These are phyloP conservation scores for Cotesia typhae DNA, from an alignment of 1,140 invertebrate species.

Conservation along the genomic window DNA sequence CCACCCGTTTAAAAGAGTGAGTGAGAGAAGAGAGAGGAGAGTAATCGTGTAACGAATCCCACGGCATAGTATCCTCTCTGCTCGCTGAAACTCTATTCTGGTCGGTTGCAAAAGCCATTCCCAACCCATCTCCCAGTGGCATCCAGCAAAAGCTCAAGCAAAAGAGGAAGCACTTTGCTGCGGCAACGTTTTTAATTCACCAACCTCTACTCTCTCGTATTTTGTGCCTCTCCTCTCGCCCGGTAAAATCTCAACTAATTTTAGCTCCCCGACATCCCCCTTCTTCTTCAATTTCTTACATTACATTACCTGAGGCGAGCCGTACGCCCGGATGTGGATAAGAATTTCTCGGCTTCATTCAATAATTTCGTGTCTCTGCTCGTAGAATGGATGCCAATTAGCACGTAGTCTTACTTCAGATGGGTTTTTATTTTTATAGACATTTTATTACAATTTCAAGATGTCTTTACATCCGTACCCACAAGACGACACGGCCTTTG, in stretches of 20 bases:
- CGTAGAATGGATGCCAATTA: constrained; percentile 14
- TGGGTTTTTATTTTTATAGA: too few relatives aligned
- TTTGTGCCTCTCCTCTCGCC: not conserved
- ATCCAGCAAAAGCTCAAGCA: too few relatives aligned
- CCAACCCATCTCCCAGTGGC: constrained; percentile 9
- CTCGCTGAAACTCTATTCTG: too few relatives aligned
- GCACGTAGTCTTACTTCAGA: constrained; percentile 20
- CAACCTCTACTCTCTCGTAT: constrained; percentile 31
- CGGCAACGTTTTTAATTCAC: constrained; percentile 44
- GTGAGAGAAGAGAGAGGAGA: not conserved
- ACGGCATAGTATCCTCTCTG: too few relatives aligned
- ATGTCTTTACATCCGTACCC: too few relatives aligned
- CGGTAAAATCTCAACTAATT: constrained; percentile 43
- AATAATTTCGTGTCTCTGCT: constrained; percentile 22
- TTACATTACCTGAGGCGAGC: not conserved
- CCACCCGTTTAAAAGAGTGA: not conserved
- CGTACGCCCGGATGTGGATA: not conserved
- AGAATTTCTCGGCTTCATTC: constrained; percentile 17
- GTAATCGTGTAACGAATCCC: constrained; percentile 29
- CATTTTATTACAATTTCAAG: too few relatives aligned
- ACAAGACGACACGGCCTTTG: too few relatives aligned
- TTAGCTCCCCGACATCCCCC: constrained; percentile 32
- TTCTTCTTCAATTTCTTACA: not conserved
- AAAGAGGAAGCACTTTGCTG: constrained; percentile 44
- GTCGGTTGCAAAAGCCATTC: too few relatives aligned